phyloP scores from a whole-genome alignment of 2,113 vertebrate genomes.

The Indri indri region DNA sequence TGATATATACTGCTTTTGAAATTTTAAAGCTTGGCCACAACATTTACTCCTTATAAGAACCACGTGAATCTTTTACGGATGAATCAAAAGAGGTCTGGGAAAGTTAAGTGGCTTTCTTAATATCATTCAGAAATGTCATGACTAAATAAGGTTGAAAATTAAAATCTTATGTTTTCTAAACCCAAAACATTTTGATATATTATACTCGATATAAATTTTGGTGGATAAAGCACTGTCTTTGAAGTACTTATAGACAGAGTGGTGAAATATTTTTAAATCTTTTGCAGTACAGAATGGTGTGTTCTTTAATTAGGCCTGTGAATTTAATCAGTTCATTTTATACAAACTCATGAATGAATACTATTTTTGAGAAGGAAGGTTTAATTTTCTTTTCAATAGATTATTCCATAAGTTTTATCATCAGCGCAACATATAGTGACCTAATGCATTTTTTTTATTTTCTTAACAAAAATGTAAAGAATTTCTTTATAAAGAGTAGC shows the following conservation, averaged over 20 bases:
- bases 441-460: slow-evolving; percentile 50
- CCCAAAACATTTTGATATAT: neutral
- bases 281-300: neutral
- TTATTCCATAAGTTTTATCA: slow-evolving; percentile 40
- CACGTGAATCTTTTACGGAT: neutral
- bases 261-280: slow-evolving; percentile 2
- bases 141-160: neutral
- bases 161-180: slow-evolving; percentile 24
- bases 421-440: slow-evolving; percentile 29
- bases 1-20: neutral
- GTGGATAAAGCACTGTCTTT: slow-evolving; percentile 1
- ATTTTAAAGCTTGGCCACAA: neutral
- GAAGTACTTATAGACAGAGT: neutral
- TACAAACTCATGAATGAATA: neutral
- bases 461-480: slow-evolving; percentile 55
- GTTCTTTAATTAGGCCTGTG: slow-evolving; percentile 16
- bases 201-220: neutral
- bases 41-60: neutral
- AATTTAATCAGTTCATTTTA: slow-evolving; percentile 50
- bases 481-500: slow-evolving; percentile 59
- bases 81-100: neutral
- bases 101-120: neutral
- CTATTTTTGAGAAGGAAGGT: slow-evolving; percentile 38
- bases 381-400: slow-evolving; percentile 48
- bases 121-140: neutral